Evolutionary conservation across 2,113 vertebrate species (phyloP), one percentile per base, ranked within the genome.

Genomic region (Lepus europaeus): DNA sequence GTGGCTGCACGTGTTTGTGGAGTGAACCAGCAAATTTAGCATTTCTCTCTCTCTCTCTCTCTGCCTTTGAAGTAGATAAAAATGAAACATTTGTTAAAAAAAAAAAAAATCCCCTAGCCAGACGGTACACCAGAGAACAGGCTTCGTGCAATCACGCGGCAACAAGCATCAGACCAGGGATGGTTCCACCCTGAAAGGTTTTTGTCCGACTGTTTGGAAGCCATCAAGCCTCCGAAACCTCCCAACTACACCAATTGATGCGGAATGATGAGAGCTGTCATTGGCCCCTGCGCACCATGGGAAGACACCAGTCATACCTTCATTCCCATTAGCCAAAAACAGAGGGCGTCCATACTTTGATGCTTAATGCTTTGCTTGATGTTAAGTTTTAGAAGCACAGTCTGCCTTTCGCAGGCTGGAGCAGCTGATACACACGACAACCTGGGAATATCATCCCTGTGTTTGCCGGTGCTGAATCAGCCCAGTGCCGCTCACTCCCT

Each of bases 291-390:
- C 56, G 91, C 72, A 53, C 31, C 29, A 64, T 9, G 69, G 80
- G 73, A 76, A 94, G 85, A 90, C 91, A 22, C 27, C 29, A 36
- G 64, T 84, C n/a, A 6, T 14, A 69, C 87, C 56, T 31, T 81
- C 78, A 45, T 70, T 91, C 77, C 59, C 56, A 45, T 82, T 63
- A 53, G 82, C 45, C 76, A 33, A 77, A 53, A 88, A 68, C 1
- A 22, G 39, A 87, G 33, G 66, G 77, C n/a, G 81, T 64, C 31
- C 87, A 81, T 14, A 59, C 61, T 14, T 72, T 87, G 73, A 29
- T 3, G 73, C 61, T 72, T 84, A 33, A 63, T n/a, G 61, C n/a
- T 73, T 80, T 70, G 31, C 20, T 95, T 87, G 87, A 23, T 69
- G 36, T 25, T 82, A 90, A 12, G 33, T 84, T 94, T 82, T 66